Base-by-base conservation (phyloP, 35 echinoderm and acorn worm genomes). In the Patiria miniata region DNA sequence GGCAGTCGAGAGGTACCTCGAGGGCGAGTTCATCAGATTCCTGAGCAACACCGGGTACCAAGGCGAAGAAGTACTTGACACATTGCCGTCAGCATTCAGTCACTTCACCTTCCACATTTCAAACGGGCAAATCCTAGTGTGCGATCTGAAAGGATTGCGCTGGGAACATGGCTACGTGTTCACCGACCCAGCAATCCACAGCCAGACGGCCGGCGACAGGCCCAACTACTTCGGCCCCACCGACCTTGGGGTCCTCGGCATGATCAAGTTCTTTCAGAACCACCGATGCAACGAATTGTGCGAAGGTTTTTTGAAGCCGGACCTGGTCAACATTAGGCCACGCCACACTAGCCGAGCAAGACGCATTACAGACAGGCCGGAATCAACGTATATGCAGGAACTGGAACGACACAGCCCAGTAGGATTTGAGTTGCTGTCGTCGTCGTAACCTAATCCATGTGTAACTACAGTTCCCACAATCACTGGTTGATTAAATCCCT, bases 211-310 rank as follows among this genome's bases (percentile, higher is more conserved):
- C 42, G n/a, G 2, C 7, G 21, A 73, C 2, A 23, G 26, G 2
- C 26, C 29, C 12, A 30, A 23, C 34, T 73, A 5, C 15, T 73
- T 26, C 29, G 65, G 65, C 34, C 26, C 65, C 14, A 73, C 65
- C 34, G 65, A 73, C 26, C 29, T 73, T 18, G 65, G 65, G 14
- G 65, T 73, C 65, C 29, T 73, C 65, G 65, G 65, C 21, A 73
- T 73, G 26, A 73, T 73, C 18, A 73, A 73, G 65, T 73, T 73
- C 26, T 73, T 73, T 23, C 65, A 73, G 26, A 73, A 73, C 65
- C 65, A 73, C 65, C 18, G 8, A 0, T 73, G 65, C 65, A 73
- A 73, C 34, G 21, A 73, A 14, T 2, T 73, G 21, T 73, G 65
- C 65, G 10, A 23, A 16, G 18, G 65, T 10, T 73, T 73, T 23